Evolutionary conservation across 2,113 vertebrate genomes (phyloP).

Genomic region (Callorhinus ursinus): DNA sequence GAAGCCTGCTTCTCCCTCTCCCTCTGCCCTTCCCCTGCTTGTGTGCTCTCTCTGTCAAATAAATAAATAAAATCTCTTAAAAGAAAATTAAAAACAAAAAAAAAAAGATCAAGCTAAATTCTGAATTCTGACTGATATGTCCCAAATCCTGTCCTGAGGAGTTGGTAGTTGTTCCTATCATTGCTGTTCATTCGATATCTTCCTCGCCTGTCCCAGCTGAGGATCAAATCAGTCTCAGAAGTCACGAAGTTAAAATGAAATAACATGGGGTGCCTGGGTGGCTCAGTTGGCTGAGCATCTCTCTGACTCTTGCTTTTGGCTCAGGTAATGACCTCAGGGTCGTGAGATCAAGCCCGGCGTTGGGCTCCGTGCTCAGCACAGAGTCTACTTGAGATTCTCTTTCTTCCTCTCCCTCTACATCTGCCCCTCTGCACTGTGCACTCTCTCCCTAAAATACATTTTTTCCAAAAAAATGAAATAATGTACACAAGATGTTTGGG

Average conservation of each 20-base stretch:
- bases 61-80: too few relatives aligned
- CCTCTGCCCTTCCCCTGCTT: too few relatives aligned
- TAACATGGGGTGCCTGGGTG: not conserved
- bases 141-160: not conserved
- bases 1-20: too few relatives aligned
- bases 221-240: not conserved
- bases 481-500: accelerated
- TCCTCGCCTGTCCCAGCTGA: not conserved
- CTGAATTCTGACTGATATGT: not conserved
- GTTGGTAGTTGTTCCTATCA: not conserved
- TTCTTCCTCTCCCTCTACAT: not conserved
- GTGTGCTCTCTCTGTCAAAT: too few relatives aligned
- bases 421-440: not conserved
- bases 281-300: not conserved
- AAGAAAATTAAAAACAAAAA: too few relatives aligned
- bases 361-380: accelerated
- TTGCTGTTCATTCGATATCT: not conserved
- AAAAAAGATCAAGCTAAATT: not conserved
- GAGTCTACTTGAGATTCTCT: not conserved
- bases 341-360: accelerated
- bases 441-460: not conserved
- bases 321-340: not conserved
- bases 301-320: not conserved
- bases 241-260: not conserved
- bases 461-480: not conserved